Evolutionary conservation across 1,140 invertebrate species (phyloP).

Genomic region (Myzus persicae): DNA sequence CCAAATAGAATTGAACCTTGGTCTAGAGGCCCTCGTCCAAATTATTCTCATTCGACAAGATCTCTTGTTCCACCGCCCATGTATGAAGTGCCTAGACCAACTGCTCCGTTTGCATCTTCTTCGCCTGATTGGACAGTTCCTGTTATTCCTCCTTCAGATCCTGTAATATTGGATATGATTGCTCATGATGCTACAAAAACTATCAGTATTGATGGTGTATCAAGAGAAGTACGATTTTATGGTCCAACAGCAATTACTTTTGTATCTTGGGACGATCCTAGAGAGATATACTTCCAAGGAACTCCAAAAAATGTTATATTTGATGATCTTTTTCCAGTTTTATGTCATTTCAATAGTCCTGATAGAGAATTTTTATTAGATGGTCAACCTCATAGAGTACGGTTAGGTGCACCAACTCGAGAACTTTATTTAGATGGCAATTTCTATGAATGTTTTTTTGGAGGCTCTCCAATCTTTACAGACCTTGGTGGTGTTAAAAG

Average conservation of each 20-base stretch:
- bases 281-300: slow-evolving; percentile 84
- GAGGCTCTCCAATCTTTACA: slow-evolving; percentile 84
- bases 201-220: slow-evolving; percentile 84
- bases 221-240: slow-evolving; percentile 86
- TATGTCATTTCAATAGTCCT: slow-evolving; percentile 71
- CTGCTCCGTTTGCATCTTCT: slow-evolving; percentile 47
- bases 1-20: slow-evolving; percentile 50
- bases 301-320: slow-evolving; percentile 72
- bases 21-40: slow-evolving; percentile 49
- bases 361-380: slow-evolving; percentile 74
- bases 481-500: slow-evolving; percentile 80
- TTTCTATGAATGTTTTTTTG: slow-evolving; percentile 90
- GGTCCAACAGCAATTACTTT: slow-evolving; percentile 84
- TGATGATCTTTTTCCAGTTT: slow-evolving; percentile 75
- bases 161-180: slow-evolving; percentile 70
- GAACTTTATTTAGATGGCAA: slow-evolving; percentile 89
- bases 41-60: slow-evolving; percentile 51
- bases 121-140: slow-evolving; percentile 50
- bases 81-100: slow-evolving; percentile 51
- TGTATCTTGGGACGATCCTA: slow-evolving; percentile 82
- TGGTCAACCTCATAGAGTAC: slow-evolving; percentile 77
- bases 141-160: slow-evolving; percentile 70
- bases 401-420: slow-evolving; percentile 89
- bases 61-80: slow-evolving; percentile 41
- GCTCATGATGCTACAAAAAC: slow-evolving; percentile 75